Evolutionary conservation across 2,888 invertebrate genomes (phyloP).

Genomic region (Magallana nippona): DNA sequence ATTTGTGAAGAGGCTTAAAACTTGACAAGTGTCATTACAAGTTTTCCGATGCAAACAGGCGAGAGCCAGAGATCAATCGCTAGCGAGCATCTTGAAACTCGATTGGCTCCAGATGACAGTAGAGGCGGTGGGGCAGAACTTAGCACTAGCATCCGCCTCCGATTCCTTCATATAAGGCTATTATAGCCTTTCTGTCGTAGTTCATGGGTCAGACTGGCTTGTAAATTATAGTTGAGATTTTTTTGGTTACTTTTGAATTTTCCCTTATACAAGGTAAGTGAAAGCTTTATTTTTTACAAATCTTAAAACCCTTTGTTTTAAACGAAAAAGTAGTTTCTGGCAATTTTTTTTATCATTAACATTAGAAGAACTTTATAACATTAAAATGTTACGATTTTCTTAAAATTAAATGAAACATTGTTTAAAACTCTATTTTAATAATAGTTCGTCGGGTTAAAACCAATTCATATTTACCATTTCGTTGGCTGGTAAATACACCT

Average conservation of each 20-base stretch:
- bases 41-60: background rate
- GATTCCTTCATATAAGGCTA: background rate
- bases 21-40: background rate
- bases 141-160: background rate
- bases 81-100: background rate
- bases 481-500: too few relatives aligned
- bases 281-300: background rate
- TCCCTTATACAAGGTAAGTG: background rate
- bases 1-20: background rate
- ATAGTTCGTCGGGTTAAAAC: too few relatives aligned
- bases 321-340: too few relatives aligned
- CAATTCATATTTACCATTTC: too few relatives aligned
- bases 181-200: background rate
- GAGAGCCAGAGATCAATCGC: background rate
- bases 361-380: too few relatives aligned
- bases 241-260: background rate
- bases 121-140: constrained; percentile 14
- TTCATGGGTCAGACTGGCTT: constrained; percentile 9
- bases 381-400: too few relatives aligned
- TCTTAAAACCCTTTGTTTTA: too few relatives aligned
- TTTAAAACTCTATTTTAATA: too few relatives aligned
- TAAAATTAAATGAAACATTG: too few relatives aligned
- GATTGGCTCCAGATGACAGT: background rate
- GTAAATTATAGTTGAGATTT: constrained; percentile 11
- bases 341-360: too few relatives aligned